Conservation (phyloP, 2,797 vertebrate genomes). For the Cyclopterus lumpus region DNA sequence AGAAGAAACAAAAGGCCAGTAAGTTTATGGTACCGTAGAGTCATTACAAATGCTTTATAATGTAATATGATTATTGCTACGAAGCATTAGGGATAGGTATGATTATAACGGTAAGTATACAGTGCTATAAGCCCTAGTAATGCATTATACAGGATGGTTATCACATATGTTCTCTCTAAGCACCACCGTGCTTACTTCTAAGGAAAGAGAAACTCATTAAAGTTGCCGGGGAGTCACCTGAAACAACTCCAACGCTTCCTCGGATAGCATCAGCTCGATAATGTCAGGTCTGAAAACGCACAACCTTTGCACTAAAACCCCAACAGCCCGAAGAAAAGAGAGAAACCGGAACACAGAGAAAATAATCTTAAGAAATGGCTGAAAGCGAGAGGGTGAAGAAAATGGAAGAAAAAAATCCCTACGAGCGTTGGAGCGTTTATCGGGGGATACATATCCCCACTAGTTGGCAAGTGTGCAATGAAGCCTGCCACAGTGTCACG, state of each 20-base stretch:
- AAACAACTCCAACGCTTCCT: conserved; percentile 16
- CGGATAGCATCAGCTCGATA: conserved; percentile 33
- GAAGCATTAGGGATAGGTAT: not conserved
- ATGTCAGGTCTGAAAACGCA: conserved; percentile 28
- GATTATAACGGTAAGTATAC: not conserved
- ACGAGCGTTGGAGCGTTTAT: conserved; percentile 79
- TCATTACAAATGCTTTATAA: no score
- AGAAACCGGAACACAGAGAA: not conserved
- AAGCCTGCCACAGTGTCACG: conserved; percentile 83
- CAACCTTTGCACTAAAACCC: conserved; percentile 21
- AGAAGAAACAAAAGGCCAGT: no score
- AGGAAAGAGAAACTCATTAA: conserved; percentile 42
- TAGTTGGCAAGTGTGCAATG: conserved; percentile 79
- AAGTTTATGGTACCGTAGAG: no score
- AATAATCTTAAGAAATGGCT: conserved; percentile 38
- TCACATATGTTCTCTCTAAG: not conserved
- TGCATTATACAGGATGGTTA: not conserved
- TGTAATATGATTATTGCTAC: not conserved
- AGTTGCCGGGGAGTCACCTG: conserved; percentile 32
- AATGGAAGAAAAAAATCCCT: conserved; percentile 72
- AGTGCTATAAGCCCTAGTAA: not conserved
- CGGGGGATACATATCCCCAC: conserved; percentile 77
- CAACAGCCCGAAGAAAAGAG: conserved; percentile 14
- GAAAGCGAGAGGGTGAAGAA: conserved; percentile 49
- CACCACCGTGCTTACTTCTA: not conserved